Percentiles rank a stretch among this genome's conserved stretches.
Evolutionary conservation across 2,888 invertebrate species (phyloP).

Genomic region (Epicampocera succincta): DNA sequence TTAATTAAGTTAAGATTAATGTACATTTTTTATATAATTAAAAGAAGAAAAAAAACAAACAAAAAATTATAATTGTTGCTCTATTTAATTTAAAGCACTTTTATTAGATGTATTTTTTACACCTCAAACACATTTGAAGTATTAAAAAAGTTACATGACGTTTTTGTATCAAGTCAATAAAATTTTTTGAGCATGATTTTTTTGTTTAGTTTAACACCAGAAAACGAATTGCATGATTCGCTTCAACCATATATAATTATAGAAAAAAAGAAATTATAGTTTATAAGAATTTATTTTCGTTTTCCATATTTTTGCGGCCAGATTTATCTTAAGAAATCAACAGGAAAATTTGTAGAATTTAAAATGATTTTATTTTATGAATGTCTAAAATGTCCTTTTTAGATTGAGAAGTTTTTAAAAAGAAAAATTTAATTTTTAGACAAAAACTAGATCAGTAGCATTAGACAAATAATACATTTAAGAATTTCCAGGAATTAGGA

Average conservation of each 20-base stretch:
- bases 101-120: conserved; percentile 36
- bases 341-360: too few species aligned
- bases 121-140: conserved; percentile 9
- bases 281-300: background rate
- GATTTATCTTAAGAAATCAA: too few species aligned
- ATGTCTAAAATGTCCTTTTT: too few species aligned
- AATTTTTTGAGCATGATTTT: conserved; percentile 43
- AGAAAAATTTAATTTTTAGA: too few species aligned
- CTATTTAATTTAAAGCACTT: conserved; percentile 43
- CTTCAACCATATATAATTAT: background rate
- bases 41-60: background rate
- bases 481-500: too few species aligned
- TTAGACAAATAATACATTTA: too few species aligned
- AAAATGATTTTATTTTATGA: too few species aligned
- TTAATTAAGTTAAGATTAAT: conserved; percentile 55
- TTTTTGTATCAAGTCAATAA: conserved; percentile 14
- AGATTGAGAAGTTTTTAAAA: too few species aligned
- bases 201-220: background rate
- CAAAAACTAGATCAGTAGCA: too few species aligned
- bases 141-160: background rate
- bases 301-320: background rate
- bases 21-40: conserved; percentile 49
- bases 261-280: background rate
- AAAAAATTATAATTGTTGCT: conserved; percentile 30
- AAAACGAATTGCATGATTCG: conserved; percentile 60